phyloP scores from a whole-genome alignment of 2,888 invertebrate species.

The Pristionchus mayeri region DNA sequence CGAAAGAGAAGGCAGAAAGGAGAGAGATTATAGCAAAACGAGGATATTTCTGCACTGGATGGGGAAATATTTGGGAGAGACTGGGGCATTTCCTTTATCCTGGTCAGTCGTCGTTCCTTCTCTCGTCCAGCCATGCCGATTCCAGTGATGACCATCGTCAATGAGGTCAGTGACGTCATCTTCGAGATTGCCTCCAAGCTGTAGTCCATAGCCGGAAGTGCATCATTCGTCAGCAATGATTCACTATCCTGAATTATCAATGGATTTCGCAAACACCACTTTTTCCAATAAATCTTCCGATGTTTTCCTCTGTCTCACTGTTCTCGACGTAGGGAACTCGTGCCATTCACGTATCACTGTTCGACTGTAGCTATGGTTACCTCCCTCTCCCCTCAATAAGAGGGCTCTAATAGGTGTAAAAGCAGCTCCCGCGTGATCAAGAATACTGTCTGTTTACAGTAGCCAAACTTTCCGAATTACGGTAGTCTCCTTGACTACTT shows the following conservation, averaged over 20 bases:
- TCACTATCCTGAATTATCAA: constrained; percentile 1
- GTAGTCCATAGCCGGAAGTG: not conserved
- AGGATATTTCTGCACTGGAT: constrained; percentile 1
- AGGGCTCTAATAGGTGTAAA: no score
- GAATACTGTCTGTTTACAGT: not conserved
- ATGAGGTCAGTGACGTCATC: not conserved
- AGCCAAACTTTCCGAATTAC: not conserved
- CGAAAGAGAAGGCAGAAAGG: constrained; percentile 4
- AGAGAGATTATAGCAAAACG: constrained; percentile 5
- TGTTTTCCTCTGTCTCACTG: not conserved
- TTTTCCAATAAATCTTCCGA: no score
- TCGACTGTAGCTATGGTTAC: constrained; percentile 38
- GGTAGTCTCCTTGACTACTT: not conserved
- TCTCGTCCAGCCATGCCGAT: constrained; percentile 1
- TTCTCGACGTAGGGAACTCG: no score
- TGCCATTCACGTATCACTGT: not conserved
- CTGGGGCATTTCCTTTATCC: not conserved
- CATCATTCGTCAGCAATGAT: not conserved
- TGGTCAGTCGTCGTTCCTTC: constrained; percentile 7
- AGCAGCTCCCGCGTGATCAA: not conserved
- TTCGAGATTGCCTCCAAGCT: not conserved
- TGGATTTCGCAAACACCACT: not conserved
- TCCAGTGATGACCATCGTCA: not conserved
- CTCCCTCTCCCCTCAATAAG: not conserved
- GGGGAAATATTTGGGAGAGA: constrained; percentile 24